Conservation (phyloP, 2,113 vertebrate species). For the Meles meles region DNA sequence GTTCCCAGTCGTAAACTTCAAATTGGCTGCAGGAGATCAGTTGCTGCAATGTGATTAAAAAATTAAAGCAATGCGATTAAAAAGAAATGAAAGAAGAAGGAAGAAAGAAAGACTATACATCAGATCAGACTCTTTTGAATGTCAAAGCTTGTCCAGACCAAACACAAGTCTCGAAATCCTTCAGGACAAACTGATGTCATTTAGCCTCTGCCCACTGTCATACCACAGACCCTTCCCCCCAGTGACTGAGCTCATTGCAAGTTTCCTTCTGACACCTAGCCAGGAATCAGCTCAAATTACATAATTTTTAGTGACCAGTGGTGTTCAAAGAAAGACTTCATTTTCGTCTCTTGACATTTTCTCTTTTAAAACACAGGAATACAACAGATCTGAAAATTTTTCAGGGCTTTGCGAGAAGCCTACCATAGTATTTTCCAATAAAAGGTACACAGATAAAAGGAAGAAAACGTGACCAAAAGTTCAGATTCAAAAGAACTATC, state of each 20-base stretch:
- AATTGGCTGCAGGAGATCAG: not conserved
- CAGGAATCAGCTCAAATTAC: not conserved
- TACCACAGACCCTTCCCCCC: rapidly evolving
- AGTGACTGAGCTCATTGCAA: too few species aligned
- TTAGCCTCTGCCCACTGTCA: too few species aligned
- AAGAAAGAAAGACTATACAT: not conserved
- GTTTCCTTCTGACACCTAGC: not conserved
- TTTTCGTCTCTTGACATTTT: conserved; percentile 15
- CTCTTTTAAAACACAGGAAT: conserved; percentile 2
- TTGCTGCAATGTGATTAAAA: not conserved
- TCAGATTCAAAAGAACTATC: not conserved
- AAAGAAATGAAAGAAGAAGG: too few species aligned
- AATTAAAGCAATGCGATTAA: not conserved
- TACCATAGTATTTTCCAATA: not conserved
- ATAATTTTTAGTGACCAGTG: not conserved
- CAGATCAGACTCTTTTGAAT: not conserved
- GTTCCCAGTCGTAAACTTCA: too few species aligned
- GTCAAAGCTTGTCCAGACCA: not conserved
- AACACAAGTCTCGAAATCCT: not conserved
- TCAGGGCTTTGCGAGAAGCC: not conserved
- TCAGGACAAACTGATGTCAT: not conserved
- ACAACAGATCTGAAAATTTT: not conserved
- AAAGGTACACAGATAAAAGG: not conserved
- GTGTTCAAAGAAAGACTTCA: not conserved
- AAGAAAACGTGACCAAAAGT: not conserved